Base-by-base conservation (phyloP, 2,797 vertebrate species). In the Chrysocyon brachyurus region DNA sequence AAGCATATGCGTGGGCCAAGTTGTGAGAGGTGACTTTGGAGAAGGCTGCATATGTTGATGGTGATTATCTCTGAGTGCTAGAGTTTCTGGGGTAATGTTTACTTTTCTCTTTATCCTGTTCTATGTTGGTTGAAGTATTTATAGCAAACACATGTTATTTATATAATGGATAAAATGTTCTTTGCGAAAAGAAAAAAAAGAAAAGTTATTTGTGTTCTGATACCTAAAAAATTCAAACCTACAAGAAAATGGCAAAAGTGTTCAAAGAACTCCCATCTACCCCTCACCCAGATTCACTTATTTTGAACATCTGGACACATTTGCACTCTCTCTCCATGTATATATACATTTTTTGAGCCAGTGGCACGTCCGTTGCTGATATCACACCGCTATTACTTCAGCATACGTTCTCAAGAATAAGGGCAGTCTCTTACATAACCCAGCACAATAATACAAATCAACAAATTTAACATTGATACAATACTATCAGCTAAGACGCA, bases 111-210 rank as follows among this genome's bases (percentile, higher is more conserved):
- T 64, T 81, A 40, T 54, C 56, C 14, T 46, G 36, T 78, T 78
- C 40, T 24, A n/a, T 75, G 26, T 63, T 75, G 33, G 46, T 54
- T 82, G 73, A 92, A 86, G 56, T 28, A 46, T 87, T 97, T 78
- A 82, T 54, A 75, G 63, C 46, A 63, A 79, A 89, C 46, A 82
- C 0, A 36, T 75, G n/a, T 75, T 95, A 72, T 95, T 83, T 87
- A 79, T 33, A 73, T 78, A 96, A 79, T 28, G 54, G 64, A 56
- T 73, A 81, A 91, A 87, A 87, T 31, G 24, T 16, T 66, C 17
- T 40, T 78, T 88, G 46, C 26, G 6, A 73, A 82, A 81, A 70
- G 54, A 96, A 77, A 95, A 82, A 82, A 83, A 78, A 57, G 24
- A 91, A 91, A 91, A 57, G 56, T 12, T 75, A 36, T 54, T 84